phyloP scores from a whole-genome alignment of 1,140 invertebrate species.

The Xylocopa sonorina region DNA sequence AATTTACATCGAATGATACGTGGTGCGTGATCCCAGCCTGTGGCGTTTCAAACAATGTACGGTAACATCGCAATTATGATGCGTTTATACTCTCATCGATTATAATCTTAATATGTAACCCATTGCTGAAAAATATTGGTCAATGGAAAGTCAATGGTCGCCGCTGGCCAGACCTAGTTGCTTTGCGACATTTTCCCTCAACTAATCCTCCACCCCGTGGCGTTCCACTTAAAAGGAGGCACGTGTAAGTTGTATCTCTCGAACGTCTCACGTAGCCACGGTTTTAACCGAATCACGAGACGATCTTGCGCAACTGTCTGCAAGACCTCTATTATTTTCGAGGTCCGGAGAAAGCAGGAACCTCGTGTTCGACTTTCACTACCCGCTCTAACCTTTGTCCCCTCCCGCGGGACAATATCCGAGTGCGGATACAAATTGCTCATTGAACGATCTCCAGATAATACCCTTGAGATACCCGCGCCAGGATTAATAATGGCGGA shows the following conservation, averaged over 20 bases:
- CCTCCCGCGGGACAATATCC: not conserved
- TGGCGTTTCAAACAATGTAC: not conserved
- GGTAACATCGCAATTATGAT: not conserved
- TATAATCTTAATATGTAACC: not conserved
- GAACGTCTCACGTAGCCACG: not conserved
- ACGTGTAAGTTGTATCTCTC: not conserved
- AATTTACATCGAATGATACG: not conserved
- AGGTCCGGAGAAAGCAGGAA: constrained; percentile 56
- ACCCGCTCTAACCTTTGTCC: constrained; percentile 35
- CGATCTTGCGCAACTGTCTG: constrained; percentile 16
- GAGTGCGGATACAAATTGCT: too few relatives aligned
- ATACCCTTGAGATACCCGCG: too few relatives aligned
- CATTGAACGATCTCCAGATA: too few relatives aligned
- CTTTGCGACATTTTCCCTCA: not conserved
- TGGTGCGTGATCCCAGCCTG: not conserved
- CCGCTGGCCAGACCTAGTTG: not conserved
- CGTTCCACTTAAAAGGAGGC: not conserved
- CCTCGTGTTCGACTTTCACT: constrained; percentile 52
- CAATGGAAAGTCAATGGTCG: not conserved
- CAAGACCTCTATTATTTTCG: constrained; percentile 29
- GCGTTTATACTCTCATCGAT: not conserved
- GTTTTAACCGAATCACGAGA: not conserved
- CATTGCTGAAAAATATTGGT: not conserved
- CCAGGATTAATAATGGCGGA: too few relatives aligned
- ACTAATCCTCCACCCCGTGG: not conserved